Percentiles rank a stretch among this genome's conserved stretches.
These are phyloP conservation scores for Limulus polyphemus DNA, from an alignment of 2,888 invertebrate genomes.

Conservation along the genomic window DNA sequence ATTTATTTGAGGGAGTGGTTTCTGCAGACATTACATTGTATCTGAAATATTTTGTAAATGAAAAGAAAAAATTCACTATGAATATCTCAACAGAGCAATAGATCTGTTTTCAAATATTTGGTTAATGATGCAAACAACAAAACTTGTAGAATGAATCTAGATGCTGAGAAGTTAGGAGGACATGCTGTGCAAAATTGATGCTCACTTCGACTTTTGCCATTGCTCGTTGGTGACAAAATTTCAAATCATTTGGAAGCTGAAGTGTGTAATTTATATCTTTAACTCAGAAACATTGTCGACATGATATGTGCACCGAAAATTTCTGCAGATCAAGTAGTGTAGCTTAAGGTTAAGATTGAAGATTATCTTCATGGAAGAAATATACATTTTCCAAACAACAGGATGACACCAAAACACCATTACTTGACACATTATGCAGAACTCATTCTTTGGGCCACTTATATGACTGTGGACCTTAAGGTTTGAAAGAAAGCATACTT, in stretches of 20 bases:
- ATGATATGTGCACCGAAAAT: slow-evolving; percentile 7
- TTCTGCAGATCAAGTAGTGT: slow-evolving; percentile 1
- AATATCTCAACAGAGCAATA: background rate
- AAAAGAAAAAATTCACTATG: background rate
- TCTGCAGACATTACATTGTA: background rate
- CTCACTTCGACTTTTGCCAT: background rate
- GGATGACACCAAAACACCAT: slow-evolving; percentile 6
- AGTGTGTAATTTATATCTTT: background rate
- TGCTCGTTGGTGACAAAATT: background rate
- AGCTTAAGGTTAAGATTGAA: slow-evolving; percentile 1
- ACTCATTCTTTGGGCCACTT: slow-evolving; percentile 7
- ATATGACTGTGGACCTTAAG: slow-evolving; percentile 8
- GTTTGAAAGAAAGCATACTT: no score
- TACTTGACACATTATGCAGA: slow-evolving; percentile 4
- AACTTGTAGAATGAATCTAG: background rate
- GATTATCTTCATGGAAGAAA: slow-evolving; percentile 2
- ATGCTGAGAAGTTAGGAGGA: background rate
- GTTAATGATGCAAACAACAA: background rate
- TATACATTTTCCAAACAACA: slow-evolving; percentile 1
- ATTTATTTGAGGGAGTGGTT: background rate
- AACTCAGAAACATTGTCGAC: slow-evolving; percentile 2
- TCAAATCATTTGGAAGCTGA: background rate
- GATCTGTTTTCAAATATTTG: background rate
- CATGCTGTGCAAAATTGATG: background rate
- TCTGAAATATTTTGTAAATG: background rate